Percentiles rank a stretch among this genome's conserved stretches.
These are phyloP conservation scores for Diarsia rubi DNA, from an alignment of 2,888 invertebrate species.

Conservation along the genomic window DNA sequence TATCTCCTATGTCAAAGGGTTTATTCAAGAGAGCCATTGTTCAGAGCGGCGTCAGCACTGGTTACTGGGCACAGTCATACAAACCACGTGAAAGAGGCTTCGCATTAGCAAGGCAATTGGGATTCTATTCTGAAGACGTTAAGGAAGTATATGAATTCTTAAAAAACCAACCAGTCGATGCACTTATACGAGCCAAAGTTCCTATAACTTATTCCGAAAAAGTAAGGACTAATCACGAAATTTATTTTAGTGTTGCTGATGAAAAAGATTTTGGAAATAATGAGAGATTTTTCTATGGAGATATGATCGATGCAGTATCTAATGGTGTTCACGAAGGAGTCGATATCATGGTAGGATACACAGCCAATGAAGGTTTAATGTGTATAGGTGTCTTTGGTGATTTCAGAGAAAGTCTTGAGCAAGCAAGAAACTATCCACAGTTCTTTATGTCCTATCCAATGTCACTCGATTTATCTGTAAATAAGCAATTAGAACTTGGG, in stretches of 20 bases:
- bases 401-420: constrained; percentile 21
- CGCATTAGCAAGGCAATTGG: constrained; percentile 72
- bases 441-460: constrained; percentile 62
- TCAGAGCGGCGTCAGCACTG: constrained; percentile 92
- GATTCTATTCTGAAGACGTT: constrained; percentile 60
- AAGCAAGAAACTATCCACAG: constrained; percentile 51
- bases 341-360: constrained; percentile 93
- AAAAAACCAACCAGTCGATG: constrained; percentile 65
- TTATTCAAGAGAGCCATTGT: constrained; percentile 89
- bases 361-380: constrained; percentile 92
- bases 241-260: constrained; percentile 67
- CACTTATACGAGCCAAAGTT: constrained; percentile 49
- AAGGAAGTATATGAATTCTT: constrained; percentile 70
- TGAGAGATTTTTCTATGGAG: constrained; percentile 75
- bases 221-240: constrained; percentile 17
- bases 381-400: constrained; percentile 34
- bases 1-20: constrained; percentile 80
- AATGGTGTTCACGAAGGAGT: constrained; percentile 88
- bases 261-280: constrained; percentile 72
- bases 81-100: constrained; percentile 86
- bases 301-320: constrained; percentile 76
- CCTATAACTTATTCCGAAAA: constrained; percentile 66
- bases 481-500: constrained; percentile 65
- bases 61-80: constrained; percentile 88
- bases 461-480: constrained; percentile 50